Percentiles rank a stretch among this genome's conserved stretches.
Evolutionary conservation across 2,888 invertebrate species (phyloP).

Genomic region (Invenusta paracnida): DNA sequence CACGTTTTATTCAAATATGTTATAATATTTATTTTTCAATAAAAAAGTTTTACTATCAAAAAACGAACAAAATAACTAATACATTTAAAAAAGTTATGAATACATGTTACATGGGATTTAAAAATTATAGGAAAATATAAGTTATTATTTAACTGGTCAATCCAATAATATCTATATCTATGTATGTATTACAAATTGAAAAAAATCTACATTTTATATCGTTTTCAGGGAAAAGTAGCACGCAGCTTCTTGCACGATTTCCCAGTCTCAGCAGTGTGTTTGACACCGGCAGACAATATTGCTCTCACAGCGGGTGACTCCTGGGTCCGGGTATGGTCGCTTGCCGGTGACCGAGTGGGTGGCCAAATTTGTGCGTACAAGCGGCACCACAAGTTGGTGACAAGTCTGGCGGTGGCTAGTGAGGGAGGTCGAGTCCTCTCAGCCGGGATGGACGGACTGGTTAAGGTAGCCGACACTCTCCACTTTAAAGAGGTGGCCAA

Average conservation of each 20-base stretch:
- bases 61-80: too few species aligned
- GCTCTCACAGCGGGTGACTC: neutral
- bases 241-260: neutral
- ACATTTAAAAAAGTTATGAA: too few species aligned
- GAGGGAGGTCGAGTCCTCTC: constrained; percentile 1
- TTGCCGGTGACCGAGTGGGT: neutral
- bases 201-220: too few species aligned
- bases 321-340: constrained; percentile 1
- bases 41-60: too few species aligned
- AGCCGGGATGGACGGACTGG: constrained; percentile 10
- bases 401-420: neutral
- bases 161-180: too few species aligned
- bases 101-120: too few species aligned
- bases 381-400: constrained; percentile 12
- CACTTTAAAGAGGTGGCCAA: neutral
- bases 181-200: too few species aligned
- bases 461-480: constrained; percentile 8
- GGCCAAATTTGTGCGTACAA: neutral
- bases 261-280: neutral
- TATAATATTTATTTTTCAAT: too few species aligned
- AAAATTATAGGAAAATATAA: too few species aligned
- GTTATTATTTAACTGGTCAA: too few species aligned
- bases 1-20: too few species aligned
- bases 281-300: constrained; percentile 18
- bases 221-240: neutral